Evolutionary conservation across 2,797 vertebrate genomes (phyloP).

Genomic region (Anisognathus igniventris): DNA sequence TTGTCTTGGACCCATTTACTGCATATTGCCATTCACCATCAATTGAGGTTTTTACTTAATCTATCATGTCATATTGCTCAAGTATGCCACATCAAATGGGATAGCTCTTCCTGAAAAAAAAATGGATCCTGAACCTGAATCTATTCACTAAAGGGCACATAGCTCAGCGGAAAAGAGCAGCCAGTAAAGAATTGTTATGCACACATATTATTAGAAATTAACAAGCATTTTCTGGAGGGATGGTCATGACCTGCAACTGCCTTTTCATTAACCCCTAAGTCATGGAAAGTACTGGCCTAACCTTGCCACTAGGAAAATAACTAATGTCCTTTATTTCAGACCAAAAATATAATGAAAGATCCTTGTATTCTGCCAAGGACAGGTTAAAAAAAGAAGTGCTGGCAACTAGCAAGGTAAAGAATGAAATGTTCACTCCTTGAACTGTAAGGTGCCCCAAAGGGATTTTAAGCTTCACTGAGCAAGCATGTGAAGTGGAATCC

Average conservation of each 20-base stretch:
- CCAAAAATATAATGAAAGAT: conserved; percentile 5
- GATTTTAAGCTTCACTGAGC: conserved; percentile 56
- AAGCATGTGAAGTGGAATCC: conserved; percentile 48
- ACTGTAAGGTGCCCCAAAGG: conserved; percentile 39
- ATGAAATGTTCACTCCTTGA: conserved; percentile 30
- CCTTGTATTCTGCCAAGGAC: conserved; percentile 21
- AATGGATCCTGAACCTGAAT: not conserved
- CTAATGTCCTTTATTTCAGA: not conserved
- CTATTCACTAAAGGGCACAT: not conserved
- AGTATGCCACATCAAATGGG: not conserved
- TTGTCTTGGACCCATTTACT: not conserved
- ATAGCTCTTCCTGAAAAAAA: not conserved
- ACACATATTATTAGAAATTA: not conserved
- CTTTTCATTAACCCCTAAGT: not conserved
- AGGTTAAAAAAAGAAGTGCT: not conserved
- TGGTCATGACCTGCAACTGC: not conserved
- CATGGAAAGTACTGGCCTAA: conserved; percentile 18
- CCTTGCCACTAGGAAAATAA: conserved; percentile 14
- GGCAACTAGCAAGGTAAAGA: conserved; percentile 20
- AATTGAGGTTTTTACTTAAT: not conserved
- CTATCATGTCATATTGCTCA: not conserved
- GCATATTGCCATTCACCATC: not conserved
- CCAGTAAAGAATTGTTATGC: not conserved
- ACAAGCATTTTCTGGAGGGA: not conserved
- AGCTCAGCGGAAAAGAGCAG: not conserved